Evolutionary conservation across 2,888 invertebrate genomes (phyloP).

Genomic region (Ophion slaviceki): DNA sequence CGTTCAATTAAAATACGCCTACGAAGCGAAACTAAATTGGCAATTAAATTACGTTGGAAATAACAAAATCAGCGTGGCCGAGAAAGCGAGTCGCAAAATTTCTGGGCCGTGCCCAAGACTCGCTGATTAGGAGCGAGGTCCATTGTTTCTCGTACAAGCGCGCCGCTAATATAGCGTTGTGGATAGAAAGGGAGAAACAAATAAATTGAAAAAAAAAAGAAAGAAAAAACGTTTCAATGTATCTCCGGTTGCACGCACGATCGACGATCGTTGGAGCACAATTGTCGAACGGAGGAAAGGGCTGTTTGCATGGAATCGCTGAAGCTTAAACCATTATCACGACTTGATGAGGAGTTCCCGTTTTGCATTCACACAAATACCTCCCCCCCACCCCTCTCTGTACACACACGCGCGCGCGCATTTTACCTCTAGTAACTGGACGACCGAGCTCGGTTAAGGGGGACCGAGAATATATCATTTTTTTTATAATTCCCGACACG

Average conservation of each 20-base stretch:
- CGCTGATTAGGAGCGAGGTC: not conserved
- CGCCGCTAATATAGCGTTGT: not conserved
- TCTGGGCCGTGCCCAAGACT: no score
- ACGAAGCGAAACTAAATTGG: not conserved
- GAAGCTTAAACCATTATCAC: constrained; percentile 45
- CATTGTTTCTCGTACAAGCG: constrained; percentile 6
- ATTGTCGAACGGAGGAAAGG: constrained; percentile 26
- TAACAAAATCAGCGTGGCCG: not conserved
- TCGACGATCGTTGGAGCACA: constrained; percentile 32
- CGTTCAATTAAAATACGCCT: constrained; percentile 4
- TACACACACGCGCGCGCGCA: not conserved
- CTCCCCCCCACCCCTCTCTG: not conserved
- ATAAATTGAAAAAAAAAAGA: not conserved
- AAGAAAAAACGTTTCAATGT: not conserved
- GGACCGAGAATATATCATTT: no score
- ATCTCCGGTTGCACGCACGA: constrained; percentile 57
- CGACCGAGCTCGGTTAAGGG: no score
- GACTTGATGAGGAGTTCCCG: constrained; percentile 33
- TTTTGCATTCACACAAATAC: not conserved
- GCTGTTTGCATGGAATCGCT: constrained; percentile 34
- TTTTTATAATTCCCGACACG: no score
- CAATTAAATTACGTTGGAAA: not conserved
- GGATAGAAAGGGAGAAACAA: no score
- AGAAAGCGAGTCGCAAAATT: not conserved
- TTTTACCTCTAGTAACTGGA: not conserved